A percentile compares a stretch with the other conserved stretches of the same genome.
phyloP scores from a whole-genome alignment of 2,797 vertebrate genomes.

The Coendou prehensilis region DNA sequence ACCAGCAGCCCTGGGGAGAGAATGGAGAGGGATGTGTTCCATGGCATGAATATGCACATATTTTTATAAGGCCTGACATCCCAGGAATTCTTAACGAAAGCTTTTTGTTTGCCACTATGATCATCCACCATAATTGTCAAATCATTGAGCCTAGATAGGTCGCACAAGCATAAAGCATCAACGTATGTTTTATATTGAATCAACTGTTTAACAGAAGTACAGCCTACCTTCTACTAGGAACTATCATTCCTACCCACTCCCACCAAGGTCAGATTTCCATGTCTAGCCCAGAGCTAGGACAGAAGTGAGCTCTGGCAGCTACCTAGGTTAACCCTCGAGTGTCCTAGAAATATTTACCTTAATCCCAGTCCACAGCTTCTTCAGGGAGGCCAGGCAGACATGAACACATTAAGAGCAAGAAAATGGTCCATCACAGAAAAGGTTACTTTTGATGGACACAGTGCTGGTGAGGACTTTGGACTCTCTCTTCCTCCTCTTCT shows the following conservation, averaged over 20 bases:
- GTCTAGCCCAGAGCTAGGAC: no score
- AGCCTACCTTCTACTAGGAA: not conserved
- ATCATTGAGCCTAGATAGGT: not conserved
- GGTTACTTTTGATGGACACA: not conserved
- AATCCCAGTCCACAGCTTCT: not conserved
- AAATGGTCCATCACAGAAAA: not conserved
- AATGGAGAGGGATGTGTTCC: not conserved
- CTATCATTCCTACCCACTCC: no score
- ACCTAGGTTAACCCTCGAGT: not conserved
- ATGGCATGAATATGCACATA: fast-evolving
- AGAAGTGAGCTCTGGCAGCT: not conserved
- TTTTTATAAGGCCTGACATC: not conserved
- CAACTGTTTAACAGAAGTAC: not conserved
- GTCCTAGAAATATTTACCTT: not conserved
- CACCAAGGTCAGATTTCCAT: not conserved
- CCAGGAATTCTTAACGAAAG: not conserved
- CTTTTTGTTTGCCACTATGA: not conserved
- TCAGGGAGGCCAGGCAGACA: not conserved
- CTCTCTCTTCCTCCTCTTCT: not conserved
- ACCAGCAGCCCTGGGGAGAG: not conserved
- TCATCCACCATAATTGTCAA: not conserved
- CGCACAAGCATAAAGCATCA: not conserved
- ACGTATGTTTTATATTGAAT: not conserved
- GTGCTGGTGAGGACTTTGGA: not conserved
- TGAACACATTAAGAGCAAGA: not conserved